Conservation (phyloP, 2,888 invertebrate genomes). For the Sussaba pulchella region DNA sequence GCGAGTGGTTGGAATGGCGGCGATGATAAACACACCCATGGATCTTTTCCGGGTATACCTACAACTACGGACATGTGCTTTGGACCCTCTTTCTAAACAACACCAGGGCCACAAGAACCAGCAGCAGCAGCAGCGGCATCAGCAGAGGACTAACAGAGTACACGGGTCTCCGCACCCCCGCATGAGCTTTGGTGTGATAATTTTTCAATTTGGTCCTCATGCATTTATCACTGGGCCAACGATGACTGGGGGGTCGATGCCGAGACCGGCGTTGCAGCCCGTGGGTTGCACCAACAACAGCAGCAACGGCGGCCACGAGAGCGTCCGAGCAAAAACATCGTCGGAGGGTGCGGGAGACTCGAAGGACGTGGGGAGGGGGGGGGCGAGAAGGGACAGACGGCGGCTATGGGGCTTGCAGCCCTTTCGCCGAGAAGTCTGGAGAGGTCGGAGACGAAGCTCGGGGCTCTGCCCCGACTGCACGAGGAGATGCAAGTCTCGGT, state of each 20-base stretch:
- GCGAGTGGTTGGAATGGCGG: slow-evolving; percentile 25
- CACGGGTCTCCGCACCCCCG: slow-evolving; percentile 34
- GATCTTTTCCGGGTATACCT: not conserved
- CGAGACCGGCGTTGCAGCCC: slow-evolving; percentile 31
- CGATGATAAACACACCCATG: slow-evolving; percentile 32
- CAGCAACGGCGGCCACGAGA: slow-evolving; percentile 21
- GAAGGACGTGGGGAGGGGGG: no score
- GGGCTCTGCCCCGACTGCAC: slow-evolving; percentile 42
- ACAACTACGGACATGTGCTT: slow-evolving; percentile 11
- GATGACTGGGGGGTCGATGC: slow-evolving; percentile 20
- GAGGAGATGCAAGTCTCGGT: slow-evolving; percentile 58
- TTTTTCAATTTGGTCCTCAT: slow-evolving; percentile 83
- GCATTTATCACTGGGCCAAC: slow-evolving; percentile 77
- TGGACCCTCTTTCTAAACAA: slow-evolving; percentile 69
- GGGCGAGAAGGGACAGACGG: slow-evolving; percentile 62
- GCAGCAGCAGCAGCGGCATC: slow-evolving; percentile 15
- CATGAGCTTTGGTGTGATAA: slow-evolving; percentile 82
- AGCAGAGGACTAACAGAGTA: not conserved
- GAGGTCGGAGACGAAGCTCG: slow-evolving; percentile 68
- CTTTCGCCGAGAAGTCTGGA: slow-evolving; percentile 77
- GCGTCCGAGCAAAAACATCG: slow-evolving; percentile 23
- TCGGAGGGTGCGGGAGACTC: slow-evolving; percentile 53
- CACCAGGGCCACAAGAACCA: slow-evolving; percentile 52
- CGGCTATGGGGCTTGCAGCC: slow-evolving; percentile 73
- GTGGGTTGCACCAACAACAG: slow-evolving; percentile 32